Percentiles rank a stretch among this genome's conserved stretches.
phyloP scores from a whole-genome alignment of 1,140 invertebrate genomes.

The Oedothorax gibbosus region DNA sequence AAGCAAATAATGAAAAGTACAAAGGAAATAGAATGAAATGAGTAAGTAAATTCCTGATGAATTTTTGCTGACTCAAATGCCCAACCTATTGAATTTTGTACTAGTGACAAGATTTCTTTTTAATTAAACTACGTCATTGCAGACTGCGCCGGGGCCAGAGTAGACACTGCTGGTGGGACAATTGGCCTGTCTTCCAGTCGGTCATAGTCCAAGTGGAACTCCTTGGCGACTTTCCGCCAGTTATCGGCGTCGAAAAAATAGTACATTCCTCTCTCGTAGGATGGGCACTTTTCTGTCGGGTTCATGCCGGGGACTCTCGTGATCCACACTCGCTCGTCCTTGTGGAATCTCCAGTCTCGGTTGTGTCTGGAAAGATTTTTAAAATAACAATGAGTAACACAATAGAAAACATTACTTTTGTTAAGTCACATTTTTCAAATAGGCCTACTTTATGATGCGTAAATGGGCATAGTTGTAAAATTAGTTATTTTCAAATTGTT shows the following conservation, averaged over 20 bases:
- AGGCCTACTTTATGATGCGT: too few species aligned
- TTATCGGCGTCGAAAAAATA: slow-evolving; percentile 96
- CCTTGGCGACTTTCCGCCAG: slow-evolving; percentile 94
- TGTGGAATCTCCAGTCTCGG: slow-evolving; percentile 99
- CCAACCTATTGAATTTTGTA: slow-evolving; percentile 29
- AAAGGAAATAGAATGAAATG: slow-evolving; percentile 36
- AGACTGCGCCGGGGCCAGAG: slow-evolving; percentile 23
- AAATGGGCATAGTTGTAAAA: too few species aligned
- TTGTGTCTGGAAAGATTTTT: slow-evolving; percentile 78
- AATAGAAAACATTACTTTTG: too few species aligned
- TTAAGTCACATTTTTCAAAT: too few species aligned
- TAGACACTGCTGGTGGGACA: slow-evolving; percentile 40
- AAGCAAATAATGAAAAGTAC: slow-evolving; percentile 37
- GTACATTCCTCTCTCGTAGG: slow-evolving; percentile 97
- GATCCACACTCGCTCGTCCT: slow-evolving; percentile 99
- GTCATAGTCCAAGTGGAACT: slow-evolving; percentile 97
- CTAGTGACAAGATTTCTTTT: slow-evolving; percentile 27
- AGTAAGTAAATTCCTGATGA: slow-evolving; percentile 46
- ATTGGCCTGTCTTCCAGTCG: slow-evolving; percentile 91
- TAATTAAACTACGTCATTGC: slow-evolving; percentile 49
- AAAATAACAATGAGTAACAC: too few species aligned
- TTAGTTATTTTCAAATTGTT: too few species aligned
- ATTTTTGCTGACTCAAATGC: slow-evolving; percentile 46
- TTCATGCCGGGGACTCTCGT: slow-evolving; percentile 94
- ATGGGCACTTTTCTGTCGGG: slow-evolving; percentile 91